Evolutionary conservation across 2,113 vertebrate species (phyloP), one percentile per base, ranked within the genome.

Genomic region (Elaphurus davidianus): DNA sequence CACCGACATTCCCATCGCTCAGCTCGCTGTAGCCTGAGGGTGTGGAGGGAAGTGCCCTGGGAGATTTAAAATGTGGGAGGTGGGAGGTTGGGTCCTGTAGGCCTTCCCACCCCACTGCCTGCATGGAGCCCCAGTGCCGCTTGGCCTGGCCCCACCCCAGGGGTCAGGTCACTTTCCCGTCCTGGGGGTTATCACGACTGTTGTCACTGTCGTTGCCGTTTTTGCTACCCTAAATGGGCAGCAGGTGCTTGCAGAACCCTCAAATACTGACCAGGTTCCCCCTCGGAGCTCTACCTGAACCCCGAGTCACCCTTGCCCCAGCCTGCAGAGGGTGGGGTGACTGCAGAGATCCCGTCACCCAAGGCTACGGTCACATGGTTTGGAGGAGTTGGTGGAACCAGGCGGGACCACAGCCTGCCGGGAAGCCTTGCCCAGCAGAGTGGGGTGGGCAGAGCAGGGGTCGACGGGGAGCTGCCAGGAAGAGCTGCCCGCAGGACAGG

Each of bases 121-220:
- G 23, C 21, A 0, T 0, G 13, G 21, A 5, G 30, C 81, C 6
- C 13, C 1, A 1, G 33, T 12, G 33, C 33, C 1, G 0, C 52
- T 21, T 21, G 0, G 21, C 12, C 1, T 0, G 0, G 21, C 21
- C n/a, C 81, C 10, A 2, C 17, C 5, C 1, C 30, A 5, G 7
- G 36, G 52, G 12, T 5, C n/a, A 5, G 23, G 52, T 10, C 52
- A 8, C 81, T 14, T 16, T 27, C n/a, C n/a, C 7, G 7, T 3
- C 33, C n/a, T 36, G 21, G 19, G 33, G 52, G 28, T 13, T 4
- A 12, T 12, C 6, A 14, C 9, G n/a, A 9, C n/a, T 16, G 3
- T 1, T 9, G 6, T 5, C 21, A 55, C 4, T 4, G 4, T 9
- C 13, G 23, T 8, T 5, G 50, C 4, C 21, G 4, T 55, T 25